Evolutionary conservation across 2,888 invertebrate genomes (phyloP).

Genomic region (Oscheius sp.): DNA sequence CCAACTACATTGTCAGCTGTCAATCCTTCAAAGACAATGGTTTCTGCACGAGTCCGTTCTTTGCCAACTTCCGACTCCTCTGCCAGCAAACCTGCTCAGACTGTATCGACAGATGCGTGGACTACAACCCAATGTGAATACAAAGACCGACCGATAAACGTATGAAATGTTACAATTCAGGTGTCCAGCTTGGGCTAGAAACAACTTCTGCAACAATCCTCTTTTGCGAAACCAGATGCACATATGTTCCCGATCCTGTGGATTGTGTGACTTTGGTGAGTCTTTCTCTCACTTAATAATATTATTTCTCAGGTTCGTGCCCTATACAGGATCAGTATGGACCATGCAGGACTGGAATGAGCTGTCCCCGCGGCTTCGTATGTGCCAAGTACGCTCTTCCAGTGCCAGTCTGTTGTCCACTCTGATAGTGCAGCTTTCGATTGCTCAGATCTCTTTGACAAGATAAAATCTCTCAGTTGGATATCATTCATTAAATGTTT

Average conservation of each 20-base stretch:
- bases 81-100: neutral
- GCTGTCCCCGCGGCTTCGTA: neutral
- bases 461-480: too few relatives aligned
- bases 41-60: neutral
- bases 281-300: neutral
- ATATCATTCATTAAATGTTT: too few relatives aligned
- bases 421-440: neutral
- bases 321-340: neutral
- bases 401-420: neutral
- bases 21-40: neutral
- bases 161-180: neutral
- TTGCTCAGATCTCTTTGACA: too few relatives aligned
- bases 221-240: neutral
- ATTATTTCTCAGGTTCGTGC: neutral
- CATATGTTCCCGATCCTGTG: neutral
- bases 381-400: neutral
- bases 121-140: neutral
- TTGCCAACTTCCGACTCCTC: neutral
- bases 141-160: too few relatives aligned
- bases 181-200: neutral
- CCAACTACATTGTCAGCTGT: neutral
- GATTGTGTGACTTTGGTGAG: slow-evolving; percentile 6
- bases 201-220: neutral
- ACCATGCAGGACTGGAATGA: neutral
- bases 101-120: neutral